Evolutionary conservation across 30 jellyfish, hydroid and myxozoan species (phyloP).

Genomic region (Haliclystus octoradiatus): DNA sequence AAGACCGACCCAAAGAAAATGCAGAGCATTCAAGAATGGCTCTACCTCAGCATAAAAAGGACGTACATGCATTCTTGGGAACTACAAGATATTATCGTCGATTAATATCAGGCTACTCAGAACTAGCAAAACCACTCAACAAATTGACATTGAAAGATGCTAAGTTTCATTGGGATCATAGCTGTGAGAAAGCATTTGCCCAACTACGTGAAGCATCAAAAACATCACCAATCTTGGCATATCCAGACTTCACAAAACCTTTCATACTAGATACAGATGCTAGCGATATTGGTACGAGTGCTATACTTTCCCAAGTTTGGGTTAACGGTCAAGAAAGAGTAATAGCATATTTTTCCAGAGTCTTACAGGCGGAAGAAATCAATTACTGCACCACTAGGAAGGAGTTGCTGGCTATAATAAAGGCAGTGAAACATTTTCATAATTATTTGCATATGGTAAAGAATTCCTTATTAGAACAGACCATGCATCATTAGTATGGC

Average conservation of each 20-base stretch:
- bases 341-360: slow-evolving; percentile 19
- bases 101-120: neutral
- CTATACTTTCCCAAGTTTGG: slow-evolving; percentile 13
- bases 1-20: slow-evolving; percentile 24
- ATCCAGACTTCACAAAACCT: slow-evolving; percentile 17
- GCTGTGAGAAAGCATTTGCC: slow-evolving; percentile 2
- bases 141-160: slow-evolving; percentile 14
- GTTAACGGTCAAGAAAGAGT: slow-evolving; percentile 12
- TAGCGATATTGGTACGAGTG: slow-evolving; percentile 32
- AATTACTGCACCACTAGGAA: slow-evolving; percentile 29
- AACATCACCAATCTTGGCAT: slow-evolving; percentile 23
- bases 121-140: slow-evolving; percentile 6
- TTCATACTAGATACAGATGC: slow-evolving; percentile 42
- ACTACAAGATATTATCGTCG: slow-evolving; percentile 25
- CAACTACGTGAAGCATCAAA: slow-evolving; percentile 3
- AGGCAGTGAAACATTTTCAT: slow-evolving; percentile 16
- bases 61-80: slow-evolving; percentile 37
- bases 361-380: slow-evolving; percentile 15
- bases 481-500: slow-evolving; percentile 43
- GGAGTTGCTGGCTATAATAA: slow-evolving; percentile 41
- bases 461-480: slow-evolving; percentile 26
- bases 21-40: slow-evolving; percentile 6
- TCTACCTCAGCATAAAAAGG: slow-evolving; percentile 8
- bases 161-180: slow-evolving; percentile 11
- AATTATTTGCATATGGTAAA: slow-evolving; percentile 16